Base-by-base conservation (phyloP, 2,797 vertebrate species). In the Bucorvus abyssinicus region DNA sequence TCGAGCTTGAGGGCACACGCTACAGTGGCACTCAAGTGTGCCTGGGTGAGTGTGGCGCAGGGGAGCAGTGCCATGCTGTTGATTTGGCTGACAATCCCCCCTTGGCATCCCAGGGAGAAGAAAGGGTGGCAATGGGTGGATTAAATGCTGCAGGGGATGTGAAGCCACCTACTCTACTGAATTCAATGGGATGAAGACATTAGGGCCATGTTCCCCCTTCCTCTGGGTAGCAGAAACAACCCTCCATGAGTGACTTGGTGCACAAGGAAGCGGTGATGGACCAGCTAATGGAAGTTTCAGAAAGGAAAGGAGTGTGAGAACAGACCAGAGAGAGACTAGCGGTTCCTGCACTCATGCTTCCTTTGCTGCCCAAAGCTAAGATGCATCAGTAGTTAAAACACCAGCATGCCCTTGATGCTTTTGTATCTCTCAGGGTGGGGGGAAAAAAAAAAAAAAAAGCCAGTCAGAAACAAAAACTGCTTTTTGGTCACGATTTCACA, bases 211-310 rank as follows among this genome's bases (percentile, higher is more conserved):
- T 26, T 50, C 5, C 8, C 8, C n/a, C 10, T 82, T 82, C 44
- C 53, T 42, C 64, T 24, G 21, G 20, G 30, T 19, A 40, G 27
- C 26, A 34, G 26, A 75, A 78, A 78, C 26, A 67, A 57, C 34
- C 4, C 11, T 30, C 20, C 14, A 3, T 7, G 17, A 2, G 4
- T 4, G 13, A 90, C 65, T 21, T 0, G 0, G 10, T 49, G 44
- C 38, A 63, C 59, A 82, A 57, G 14, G 15, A 81, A 71, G 38
- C 4, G 0, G 22, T 1, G 2, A 69, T 2, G 3, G 24, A 84
- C 8, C 17, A 67, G 45, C 24, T 13, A 36, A n/a, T 24, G 36
- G 27, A 67, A 40, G 11, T 53, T 91, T 74, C 71, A 38, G 36
- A 88, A 73, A 56, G 9, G 12, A 87, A 79, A 76, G 36, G 15